Percentiles rank a stretch among this genome's conserved stretches.
These are phyloP conservation scores for Galendromus occidentalis DNA, from an alignment of 1,140 invertebrate species.

Conservation along the genomic window DNA sequence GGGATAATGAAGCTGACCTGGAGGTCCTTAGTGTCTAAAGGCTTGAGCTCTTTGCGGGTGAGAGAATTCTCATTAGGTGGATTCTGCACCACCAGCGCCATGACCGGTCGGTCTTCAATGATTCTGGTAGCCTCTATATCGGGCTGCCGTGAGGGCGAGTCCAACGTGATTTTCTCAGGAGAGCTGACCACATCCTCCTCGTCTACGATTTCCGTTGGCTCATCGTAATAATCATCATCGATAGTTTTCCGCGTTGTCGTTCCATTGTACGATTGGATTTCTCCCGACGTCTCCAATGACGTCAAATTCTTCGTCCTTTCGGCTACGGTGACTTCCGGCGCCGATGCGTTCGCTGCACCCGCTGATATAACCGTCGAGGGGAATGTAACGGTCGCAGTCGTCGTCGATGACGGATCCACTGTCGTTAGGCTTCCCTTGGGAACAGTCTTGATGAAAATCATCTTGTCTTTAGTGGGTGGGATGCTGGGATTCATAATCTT, in stretches of 20 bases:
- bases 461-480: background rate
- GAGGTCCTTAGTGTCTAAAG: background rate
- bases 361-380: background rate
- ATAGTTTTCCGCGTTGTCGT: too few species aligned
- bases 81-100: background rate
- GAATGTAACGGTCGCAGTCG: background rate
- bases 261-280: too few species aligned
- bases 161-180: background rate
- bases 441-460: background rate
- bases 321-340: background rate
- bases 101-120: background rate
- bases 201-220: background rate
- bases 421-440: background rate
- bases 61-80: background rate
- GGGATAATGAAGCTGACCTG: slow-evolving; percentile 3
- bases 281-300: background rate
- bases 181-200: background rate
- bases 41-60: background rate
- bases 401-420: background rate
- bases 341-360: background rate
- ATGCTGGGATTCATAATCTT: background rate
- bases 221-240: background rate
- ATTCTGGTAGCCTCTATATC: background rate
- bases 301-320: background rate
- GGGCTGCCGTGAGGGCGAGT: background rate